These are phyloP conservation scores for Apostichopus californicus DNA, from an alignment of 35 echinoderm and acorn worm species.

Conservation along the genomic window DNA sequence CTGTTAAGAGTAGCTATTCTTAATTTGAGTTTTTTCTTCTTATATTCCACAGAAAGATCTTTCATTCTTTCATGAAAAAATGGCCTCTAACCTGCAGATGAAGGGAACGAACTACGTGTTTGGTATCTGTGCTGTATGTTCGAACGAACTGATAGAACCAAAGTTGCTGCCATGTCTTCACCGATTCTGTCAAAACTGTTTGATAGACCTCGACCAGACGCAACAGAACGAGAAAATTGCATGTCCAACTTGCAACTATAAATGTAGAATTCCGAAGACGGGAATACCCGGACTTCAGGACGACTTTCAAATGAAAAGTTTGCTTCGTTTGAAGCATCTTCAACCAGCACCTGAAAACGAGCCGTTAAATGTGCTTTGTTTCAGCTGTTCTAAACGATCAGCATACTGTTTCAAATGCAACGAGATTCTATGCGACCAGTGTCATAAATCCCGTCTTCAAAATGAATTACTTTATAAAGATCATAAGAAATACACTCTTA, in stretches of 20 bases:
- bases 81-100: neutral
- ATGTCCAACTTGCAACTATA: neutral
- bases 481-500: neutral
- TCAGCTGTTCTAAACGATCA: neutral
- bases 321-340: neutral
- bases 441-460: neutral
- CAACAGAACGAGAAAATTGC: neutral
- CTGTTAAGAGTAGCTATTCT: no score
- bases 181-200: neutral
- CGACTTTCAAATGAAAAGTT: neutral
- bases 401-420: neutral
- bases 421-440: neutral
- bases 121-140: neutral
- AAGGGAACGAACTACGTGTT: neutral
- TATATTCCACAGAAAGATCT: no score
- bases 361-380: neutral
- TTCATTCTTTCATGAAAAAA: neutral
- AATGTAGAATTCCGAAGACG: neutral
- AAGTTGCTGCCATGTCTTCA: neutral
- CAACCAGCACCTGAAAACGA: neutral
- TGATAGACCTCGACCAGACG: neutral
- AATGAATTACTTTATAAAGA: neutral
- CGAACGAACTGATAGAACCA: neutral
- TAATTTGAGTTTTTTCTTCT: no score
- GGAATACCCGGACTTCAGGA: neutral